These are phyloP conservation scores for Astatoreochromis straeleni DNA, from an alignment of 2,113 vertebrate genomes.

Conservation along the genomic window DNA sequence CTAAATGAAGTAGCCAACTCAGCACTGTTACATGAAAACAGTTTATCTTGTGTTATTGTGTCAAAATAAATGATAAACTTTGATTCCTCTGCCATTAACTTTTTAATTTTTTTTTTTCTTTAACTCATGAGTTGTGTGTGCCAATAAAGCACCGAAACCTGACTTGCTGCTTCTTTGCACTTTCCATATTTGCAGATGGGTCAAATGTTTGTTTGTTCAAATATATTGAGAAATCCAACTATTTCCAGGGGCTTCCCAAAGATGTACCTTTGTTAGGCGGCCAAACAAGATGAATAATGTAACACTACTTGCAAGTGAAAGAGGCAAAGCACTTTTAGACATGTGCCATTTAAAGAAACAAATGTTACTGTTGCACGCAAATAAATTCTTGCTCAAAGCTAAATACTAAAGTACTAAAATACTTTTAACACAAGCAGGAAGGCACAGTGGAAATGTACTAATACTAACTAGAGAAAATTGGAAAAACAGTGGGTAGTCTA, in stretches of 20 bases:
- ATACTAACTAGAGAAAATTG: neutral
- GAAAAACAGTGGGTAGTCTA: neutral
- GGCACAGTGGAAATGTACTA: neutral
- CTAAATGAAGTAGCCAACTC: slow-evolving; percentile 63
- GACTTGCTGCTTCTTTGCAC: neutral
- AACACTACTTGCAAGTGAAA: neutral
- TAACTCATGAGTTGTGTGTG: slow-evolving; percentile 36
- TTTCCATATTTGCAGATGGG: neutral
- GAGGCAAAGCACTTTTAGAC: neutral
- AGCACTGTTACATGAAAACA: slow-evolving; percentile 63
- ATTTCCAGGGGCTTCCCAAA: neutral
- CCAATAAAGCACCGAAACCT: slow-evolving; percentile 52
- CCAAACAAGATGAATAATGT: neutral
- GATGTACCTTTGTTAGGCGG: neutral
- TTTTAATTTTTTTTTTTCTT: slow-evolving; percentile 1
- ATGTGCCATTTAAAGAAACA: neutral
- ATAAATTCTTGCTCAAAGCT: neutral
- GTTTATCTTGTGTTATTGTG: slow-evolving; percentile 36
- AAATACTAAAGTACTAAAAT: neutral
- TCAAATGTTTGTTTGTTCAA: neutral
- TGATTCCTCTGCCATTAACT: slow-evolving; percentile 32
- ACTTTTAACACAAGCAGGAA: neutral
- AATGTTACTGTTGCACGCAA: neutral
- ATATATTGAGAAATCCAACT: neutral
- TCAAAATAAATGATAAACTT: slow-evolving; percentile 33